Percentiles rank a stretch among this genome's conserved stretches.
Conservation (phyloP, 2,797 vertebrate species). For the Centropyge bicolor region DNA sequence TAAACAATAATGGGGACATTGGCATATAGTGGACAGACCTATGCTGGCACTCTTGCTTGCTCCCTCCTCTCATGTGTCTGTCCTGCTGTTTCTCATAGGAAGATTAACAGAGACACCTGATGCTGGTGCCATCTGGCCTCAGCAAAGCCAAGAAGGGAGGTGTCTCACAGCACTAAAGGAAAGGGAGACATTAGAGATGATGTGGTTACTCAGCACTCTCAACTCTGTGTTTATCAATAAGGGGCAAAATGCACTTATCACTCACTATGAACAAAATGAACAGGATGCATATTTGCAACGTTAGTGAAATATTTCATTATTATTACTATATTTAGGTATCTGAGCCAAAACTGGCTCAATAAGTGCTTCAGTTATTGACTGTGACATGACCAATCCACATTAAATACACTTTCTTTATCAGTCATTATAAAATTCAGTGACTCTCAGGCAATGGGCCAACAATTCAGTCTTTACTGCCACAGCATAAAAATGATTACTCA, state of each 20-base stretch:
- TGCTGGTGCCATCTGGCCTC: constrained; percentile 78
- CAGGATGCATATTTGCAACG: background rate
- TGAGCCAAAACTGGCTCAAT: background rate
- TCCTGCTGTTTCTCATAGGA: constrained; percentile 67
- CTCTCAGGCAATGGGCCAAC: background rate
- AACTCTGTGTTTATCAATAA: constrained; percentile 39
- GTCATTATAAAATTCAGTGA: background rate
- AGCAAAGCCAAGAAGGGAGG: constrained; percentile 55
- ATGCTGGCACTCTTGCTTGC: constrained; percentile 3
- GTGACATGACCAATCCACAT: background rate
- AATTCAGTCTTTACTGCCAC: background rate
- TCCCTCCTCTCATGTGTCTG: constrained; percentile 35
- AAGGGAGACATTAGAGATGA: constrained; percentile 50
- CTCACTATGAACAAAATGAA: background rate
- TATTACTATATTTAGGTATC: background rate
- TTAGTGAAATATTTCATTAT: background rate
- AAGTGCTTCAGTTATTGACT: background rate
- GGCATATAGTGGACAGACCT: constrained; percentile 16
- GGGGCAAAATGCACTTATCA: constrained; percentile 17
- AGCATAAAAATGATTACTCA: background rate
- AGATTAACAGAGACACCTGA: constrained; percentile 81
- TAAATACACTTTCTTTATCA: background rate
- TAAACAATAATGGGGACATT: constrained; percentile 25
- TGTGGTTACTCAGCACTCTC: constrained; percentile 41
- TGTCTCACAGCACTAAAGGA: constrained; percentile 54